phyloP scores from a whole-genome alignment of 2,113 vertebrate genomes.

The Cebus imitator region DNA sequence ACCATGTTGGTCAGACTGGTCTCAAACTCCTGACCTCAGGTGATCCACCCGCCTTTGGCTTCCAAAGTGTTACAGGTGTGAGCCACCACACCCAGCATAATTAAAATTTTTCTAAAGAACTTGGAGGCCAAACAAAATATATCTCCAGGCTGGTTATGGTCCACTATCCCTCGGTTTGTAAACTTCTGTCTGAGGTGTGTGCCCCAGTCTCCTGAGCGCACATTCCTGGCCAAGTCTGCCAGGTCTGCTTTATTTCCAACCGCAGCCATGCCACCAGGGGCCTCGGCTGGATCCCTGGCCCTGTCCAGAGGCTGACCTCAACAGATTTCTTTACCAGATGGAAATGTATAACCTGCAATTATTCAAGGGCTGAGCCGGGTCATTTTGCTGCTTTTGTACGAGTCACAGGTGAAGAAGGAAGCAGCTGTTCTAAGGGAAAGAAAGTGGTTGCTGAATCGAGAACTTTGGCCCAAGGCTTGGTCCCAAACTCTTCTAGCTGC shows the following conservation, averaged over 20 bases:
- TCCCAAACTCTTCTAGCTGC: background rate
- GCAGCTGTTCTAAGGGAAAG: background rate
- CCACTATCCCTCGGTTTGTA: background rate
- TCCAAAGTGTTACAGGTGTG: background rate
- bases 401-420: background rate
- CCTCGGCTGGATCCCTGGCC: background rate
- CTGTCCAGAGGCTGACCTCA: background rate
- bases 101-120: background rate
- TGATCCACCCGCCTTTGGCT: background rate
- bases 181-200: background rate
- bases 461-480: background rate
- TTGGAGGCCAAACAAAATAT: background rate
- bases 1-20: background rate
- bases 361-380: background rate
- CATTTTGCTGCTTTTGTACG: background rate
- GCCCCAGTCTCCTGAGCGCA: rapidly evolving
- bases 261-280: background rate
- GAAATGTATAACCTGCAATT: background rate
- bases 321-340: background rate
- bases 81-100: background rate
- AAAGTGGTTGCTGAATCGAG: background rate
- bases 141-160: background rate
- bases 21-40: background rate
- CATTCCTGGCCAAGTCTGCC: background rate
- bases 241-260: background rate